Evolutionary conservation across 2,888 invertebrate species (phyloP).

Genomic region (Girardia tigrina): DNA sequence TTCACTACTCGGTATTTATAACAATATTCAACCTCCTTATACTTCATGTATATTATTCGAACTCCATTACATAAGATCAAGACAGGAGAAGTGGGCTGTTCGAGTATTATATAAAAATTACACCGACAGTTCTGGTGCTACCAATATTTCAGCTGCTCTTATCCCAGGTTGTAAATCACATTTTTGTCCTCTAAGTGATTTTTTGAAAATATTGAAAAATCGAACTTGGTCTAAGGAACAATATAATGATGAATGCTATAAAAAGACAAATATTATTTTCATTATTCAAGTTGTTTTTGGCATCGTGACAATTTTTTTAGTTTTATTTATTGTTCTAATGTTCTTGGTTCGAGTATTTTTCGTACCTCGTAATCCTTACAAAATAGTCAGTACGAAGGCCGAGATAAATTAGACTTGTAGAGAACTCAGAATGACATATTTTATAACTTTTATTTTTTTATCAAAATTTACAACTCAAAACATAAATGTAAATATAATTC

Average conservation of each 20-base stretch:
- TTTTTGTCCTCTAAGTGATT: background rate
- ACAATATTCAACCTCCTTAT: conserved; percentile 29
- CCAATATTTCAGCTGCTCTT: background rate
- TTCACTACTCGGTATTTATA: background rate
- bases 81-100: background rate
- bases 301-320: background rate
- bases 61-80: background rate
- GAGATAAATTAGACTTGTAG: too few species aligned
- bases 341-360: background rate
- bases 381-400: too few species aligned
- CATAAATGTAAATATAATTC: too few species aligned
- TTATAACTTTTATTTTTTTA: too few species aligned
- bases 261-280: background rate
- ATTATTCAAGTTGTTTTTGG: background rate
- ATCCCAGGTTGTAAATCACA: background rate
- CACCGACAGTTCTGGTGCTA: background rate
- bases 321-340: background rate
- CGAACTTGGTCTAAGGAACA: background rate
- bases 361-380: too few species aligned
- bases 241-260: background rate
- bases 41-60: conserved; percentile 27
- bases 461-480: too few species aligned
- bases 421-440: too few species aligned
- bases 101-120: background rate
- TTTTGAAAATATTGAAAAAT: background rate